Percentiles rank a stretch among this genome's conserved stretches.
Conservation (phyloP, 2,113 vertebrate species). For the Murina feae region DNA sequence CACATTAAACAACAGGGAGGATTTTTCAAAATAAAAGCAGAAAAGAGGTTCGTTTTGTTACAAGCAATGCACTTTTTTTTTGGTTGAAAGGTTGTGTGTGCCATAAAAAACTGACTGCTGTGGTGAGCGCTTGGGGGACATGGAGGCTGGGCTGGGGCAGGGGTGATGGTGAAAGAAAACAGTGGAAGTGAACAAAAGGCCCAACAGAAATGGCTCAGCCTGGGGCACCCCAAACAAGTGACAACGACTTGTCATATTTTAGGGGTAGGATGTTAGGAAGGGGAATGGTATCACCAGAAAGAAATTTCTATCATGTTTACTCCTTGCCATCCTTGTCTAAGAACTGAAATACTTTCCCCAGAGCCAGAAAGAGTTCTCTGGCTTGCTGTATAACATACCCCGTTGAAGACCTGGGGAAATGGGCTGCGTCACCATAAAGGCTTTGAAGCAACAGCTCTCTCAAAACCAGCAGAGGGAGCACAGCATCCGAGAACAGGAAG, state of each 20-base stretch:
- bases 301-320: not conserved
- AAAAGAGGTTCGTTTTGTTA: slow-evolving; percentile 70
- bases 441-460: fast-evolving
- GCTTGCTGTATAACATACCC: not conserved
- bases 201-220: not conserved
- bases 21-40: slow-evolving; percentile 75
- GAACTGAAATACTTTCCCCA: not conserved
- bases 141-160: not conserved
- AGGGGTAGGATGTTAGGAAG: not conserved
- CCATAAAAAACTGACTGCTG: slow-evolving; percentile 71
- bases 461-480: slow-evolving; percentile 15
- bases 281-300: not conserved
- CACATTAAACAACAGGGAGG: slow-evolving; percentile 74
- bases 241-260: not conserved
- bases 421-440: fast-evolving
- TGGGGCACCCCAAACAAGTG: not conserved
- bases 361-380: not conserved
- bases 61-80: slow-evolving; percentile 73
- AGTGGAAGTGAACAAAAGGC: not conserved
- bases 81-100: slow-evolving; percentile 71
- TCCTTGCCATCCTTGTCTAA: not conserved
- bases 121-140: slow-evolving; percentile 30
- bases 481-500: not conserved
- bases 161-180: not conserved
- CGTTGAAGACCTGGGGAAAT: not conserved